Conservation (phyloP, 2,797 vertebrate species). For the Typhlichthys subterraneus region DNA sequence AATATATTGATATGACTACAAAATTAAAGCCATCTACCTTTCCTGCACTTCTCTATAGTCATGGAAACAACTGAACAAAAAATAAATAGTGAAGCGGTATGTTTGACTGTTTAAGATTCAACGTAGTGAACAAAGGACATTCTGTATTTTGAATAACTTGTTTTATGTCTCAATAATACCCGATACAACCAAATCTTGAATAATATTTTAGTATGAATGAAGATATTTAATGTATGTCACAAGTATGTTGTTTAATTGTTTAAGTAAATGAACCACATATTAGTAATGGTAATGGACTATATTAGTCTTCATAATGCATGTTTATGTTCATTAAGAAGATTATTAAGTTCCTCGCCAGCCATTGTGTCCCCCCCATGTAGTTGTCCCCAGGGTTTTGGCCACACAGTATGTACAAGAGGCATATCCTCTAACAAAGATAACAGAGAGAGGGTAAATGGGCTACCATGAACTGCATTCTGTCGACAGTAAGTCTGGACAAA, state of each 20-base stretch:
- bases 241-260: too few species aligned
- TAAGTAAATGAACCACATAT: constrained; percentile 5
- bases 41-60: neutral
- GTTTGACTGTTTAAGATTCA: neutral
- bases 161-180: too few species aligned
- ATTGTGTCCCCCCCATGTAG: constrained; percentile 8
- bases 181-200: too few species aligned
- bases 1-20: too few species aligned
- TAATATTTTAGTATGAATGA: neutral
- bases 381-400: constrained; percentile 27
- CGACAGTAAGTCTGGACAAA: constrained; percentile 64
- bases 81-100: neutral
- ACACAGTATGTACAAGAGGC: constrained; percentile 22
- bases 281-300: neutral
- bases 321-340: neutral
- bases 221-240: neutral
- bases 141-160: too few species aligned
- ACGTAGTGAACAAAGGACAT: too few species aligned
- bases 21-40: too few species aligned
- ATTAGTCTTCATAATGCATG: constrained; percentile 12
- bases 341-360: constrained; percentile 9
- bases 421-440: constrained; percentile 39
- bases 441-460: constrained; percentile 27
- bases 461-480: constrained; percentile 42
- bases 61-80: neutral